Base-by-base conservation (phyloP, 1,140 invertebrate genomes). In the Plectrocnemia conspersa region DNA sequence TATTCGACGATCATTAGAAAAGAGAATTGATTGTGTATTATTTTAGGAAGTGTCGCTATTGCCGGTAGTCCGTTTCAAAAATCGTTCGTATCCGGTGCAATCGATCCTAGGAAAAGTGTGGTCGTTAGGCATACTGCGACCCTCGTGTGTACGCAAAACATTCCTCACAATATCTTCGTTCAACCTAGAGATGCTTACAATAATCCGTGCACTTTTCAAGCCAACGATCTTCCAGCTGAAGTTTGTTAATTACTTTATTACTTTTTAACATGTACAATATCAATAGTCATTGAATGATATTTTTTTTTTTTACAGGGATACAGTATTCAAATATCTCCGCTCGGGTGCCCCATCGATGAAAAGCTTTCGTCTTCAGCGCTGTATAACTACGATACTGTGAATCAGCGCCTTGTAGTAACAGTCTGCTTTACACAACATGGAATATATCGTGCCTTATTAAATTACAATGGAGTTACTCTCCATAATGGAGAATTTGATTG, bases 401-500 rank as follows among this genome's bases (percentile, higher is more conserved):
- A 80, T 65, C 72, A 77, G 22, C 72, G 77, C 23, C 76, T 79
- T 32, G 69, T 72, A 18, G 70, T 79, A 47, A 67, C 75, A 2
- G 69, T 78, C 32, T 69, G 74, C 54, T 79, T 79, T 66, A 71
- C 73, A 13, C 67, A 72, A 38, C 70, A 78, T 52, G 89, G 88
- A 19, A 88, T 89, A 66, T 91, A 86, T 70, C 82, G 85, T 62
- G 89, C 89, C n/a, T 82, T 82, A 44, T 84, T 95, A 16, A 84
- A 80, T 59, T 91, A 91, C 66, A 79, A 82, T 36, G 83, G 84
- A 35, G 76, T 83, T 52, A 82, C 86, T 63, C 72, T 96, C 59
- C 87, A 88, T 63, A 93, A 94, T 72, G 93, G 91, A 11, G 86
- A 92, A 67, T 95, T 95, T 66, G 89, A 93, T 70, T 91, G 93